Conservation (phyloP, 1,140 invertebrate genomes). For the Parapsyche elsis region DNA sequence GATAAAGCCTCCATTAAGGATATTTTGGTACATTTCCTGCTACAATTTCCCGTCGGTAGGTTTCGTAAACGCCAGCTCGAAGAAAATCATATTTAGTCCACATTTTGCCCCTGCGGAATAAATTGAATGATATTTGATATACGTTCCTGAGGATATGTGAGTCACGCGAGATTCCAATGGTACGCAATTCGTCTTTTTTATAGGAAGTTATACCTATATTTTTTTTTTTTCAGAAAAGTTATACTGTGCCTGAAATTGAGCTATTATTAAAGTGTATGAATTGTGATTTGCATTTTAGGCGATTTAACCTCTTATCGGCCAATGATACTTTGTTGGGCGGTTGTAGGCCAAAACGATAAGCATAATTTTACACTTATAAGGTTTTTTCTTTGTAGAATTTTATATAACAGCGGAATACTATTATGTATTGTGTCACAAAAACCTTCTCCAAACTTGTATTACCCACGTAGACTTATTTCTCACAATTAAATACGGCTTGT, state of each 20-base stretch:
- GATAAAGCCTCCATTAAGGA: conserved; percentile 28
- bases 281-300: neutral
- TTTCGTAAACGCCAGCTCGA: conserved; percentile 15
- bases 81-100: conserved; percentile 24
- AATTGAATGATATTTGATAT: conserved; percentile 31
- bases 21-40: conserved; percentile 18
- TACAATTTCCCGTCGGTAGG: neutral
- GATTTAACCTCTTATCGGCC: neutral
- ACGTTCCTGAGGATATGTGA: neutral
- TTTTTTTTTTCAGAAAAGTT: neutral
- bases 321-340: neutral
- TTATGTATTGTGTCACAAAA: no score
- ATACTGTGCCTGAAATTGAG: neutral
- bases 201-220: neutral
- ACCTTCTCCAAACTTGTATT: no score
- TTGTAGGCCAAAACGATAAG: neutral
- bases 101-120: neutral
- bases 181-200: conserved; percentile 19
- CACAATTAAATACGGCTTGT: no score
- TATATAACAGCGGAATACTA: no score
- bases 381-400: no score
- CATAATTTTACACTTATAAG: neutral
- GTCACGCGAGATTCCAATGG: conserved; percentile 27
- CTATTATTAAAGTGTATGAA: neutral
- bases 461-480: no score